These are phyloP conservation scores for Pocillopora grandis DNA, from an alignment of 92 coral and sea anemone species.

Conservation along the genomic window DNA sequence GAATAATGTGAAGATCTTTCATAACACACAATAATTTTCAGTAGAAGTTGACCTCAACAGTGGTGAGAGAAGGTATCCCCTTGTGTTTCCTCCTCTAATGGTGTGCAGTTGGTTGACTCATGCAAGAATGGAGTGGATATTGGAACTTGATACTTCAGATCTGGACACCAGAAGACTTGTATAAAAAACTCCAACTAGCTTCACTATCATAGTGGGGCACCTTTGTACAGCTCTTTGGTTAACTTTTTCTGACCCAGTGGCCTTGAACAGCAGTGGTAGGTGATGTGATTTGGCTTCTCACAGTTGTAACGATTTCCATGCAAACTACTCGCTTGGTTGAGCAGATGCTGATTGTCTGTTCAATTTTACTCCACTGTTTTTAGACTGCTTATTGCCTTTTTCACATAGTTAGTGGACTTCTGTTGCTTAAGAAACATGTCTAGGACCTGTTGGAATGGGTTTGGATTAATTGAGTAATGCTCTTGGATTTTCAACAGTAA, in stretches of 20 bases:
- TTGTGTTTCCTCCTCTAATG: no score
- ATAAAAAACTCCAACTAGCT: slow-evolving; percentile 41
- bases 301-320: no score
- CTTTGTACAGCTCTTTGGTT: slow-evolving; percentile 39
- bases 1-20: no score
- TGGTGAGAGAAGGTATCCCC: no score
- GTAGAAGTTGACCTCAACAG: no score
- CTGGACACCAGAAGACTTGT: no score
- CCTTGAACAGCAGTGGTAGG: slow-evolving; percentile 16
- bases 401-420: slow-evolving; percentile 21
- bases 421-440: slow-evolving; percentile 1
- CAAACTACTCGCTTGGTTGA: background rate
- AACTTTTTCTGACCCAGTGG: slow-evolving; percentile 2
- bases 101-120: no score
- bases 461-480: background rate
- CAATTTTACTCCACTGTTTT: background rate
- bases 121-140: no score
- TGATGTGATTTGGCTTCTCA: background rate
- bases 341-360: background rate
- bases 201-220: slow-evolving; percentile 58
- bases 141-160: no score
- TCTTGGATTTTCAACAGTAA: no score
- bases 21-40: no score
- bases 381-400: background rate
- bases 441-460: background rate